Conservation (phyloP, 92 coral and sea anemone genomes). For the Palythoa grandiflora region DNA sequence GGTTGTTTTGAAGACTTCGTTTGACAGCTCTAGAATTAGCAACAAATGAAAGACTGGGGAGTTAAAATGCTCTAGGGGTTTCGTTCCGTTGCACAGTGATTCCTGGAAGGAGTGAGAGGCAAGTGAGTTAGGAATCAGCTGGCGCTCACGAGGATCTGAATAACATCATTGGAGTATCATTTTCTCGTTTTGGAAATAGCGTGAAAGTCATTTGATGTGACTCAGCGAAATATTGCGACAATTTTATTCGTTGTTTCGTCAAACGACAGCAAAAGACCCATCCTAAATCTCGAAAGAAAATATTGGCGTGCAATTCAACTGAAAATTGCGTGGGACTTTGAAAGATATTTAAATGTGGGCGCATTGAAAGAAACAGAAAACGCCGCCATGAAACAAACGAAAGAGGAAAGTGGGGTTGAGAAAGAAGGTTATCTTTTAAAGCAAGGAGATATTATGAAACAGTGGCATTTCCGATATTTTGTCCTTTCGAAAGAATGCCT, state of each 20-base stretch:
- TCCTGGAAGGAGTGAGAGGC: background rate
- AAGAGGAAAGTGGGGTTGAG: conserved; percentile 21
- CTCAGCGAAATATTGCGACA: conserved; percentile 12
- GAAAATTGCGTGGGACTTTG: background rate
- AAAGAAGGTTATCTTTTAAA: conserved; percentile 84
- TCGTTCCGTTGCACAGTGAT: background rate
- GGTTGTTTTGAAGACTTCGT: background rate
- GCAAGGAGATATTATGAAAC: conserved; percentile 84
- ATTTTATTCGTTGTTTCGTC: background rate
- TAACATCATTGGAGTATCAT: background rate
- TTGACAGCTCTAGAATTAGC: conserved; percentile 40
- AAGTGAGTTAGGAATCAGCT: background rate
- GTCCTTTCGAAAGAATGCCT: conserved; percentile 86
- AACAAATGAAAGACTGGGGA: conserved; percentile 9
- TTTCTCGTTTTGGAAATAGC: conserved; percentile 9
- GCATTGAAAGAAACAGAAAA: background rate
- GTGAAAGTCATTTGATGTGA: conserved; percentile 18
- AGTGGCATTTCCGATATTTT: conserved; percentile 87
- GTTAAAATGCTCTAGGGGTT: background rate
- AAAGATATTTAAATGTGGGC: background rate
- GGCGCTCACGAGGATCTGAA: background rate
- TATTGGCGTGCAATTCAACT: background rate
- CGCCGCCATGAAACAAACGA: background rate
- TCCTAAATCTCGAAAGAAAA: background rate
- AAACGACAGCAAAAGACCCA: background rate